Base-by-base conservation (phyloP, 2,888 invertebrate species). In the Baccha elongata region DNA sequence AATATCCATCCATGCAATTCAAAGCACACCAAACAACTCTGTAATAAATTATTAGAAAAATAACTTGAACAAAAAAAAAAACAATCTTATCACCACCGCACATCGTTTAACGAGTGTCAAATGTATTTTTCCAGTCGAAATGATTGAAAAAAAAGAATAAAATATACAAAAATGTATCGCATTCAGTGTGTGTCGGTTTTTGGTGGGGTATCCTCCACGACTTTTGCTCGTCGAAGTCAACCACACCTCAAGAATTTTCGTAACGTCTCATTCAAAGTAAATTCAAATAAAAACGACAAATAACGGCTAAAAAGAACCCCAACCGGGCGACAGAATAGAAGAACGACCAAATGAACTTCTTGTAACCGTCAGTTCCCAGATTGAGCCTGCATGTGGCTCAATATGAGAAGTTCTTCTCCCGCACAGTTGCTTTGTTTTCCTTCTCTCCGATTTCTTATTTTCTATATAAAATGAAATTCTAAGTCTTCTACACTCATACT, bases 21-120 rank as follows among this genome's bases (percentile, higher is more conserved):
- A 72, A 65, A 78, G 62, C 72, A 67, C 50, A 53, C 35, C 35
- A 62, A 62, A 64, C 46, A 55, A 42, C 69, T 55, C 48, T 6
- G 55, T 42, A 55, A 81, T 81, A 74, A 71, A 81, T 81, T 74
- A 71, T 81, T 81, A 81, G 80, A 81, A 69, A 55, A 44, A 50
- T 23, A 40, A 29, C n/a, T 6, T 13, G 5, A 44, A 8, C 1
- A 13, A 42, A 23, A 23, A 37, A 13, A 40, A 13, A 55, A 50
- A 78, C 44, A 23, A 67, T 67, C 73, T 79, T 68, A 73, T 80
- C 80, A 71, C 58, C 21, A 35, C 37, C 44, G 13, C 55, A 32
- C 64, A 80, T 80, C 69, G 35, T 15, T 67, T 29, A 65, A 29
- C 62, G 65, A 74, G 74, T 80, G 79, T 55, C 67, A 68, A 73